Evolutionary conservation across 2,113 vertebrate genomes (phyloP).

Genomic region (Leptosomus discolor): DNA sequence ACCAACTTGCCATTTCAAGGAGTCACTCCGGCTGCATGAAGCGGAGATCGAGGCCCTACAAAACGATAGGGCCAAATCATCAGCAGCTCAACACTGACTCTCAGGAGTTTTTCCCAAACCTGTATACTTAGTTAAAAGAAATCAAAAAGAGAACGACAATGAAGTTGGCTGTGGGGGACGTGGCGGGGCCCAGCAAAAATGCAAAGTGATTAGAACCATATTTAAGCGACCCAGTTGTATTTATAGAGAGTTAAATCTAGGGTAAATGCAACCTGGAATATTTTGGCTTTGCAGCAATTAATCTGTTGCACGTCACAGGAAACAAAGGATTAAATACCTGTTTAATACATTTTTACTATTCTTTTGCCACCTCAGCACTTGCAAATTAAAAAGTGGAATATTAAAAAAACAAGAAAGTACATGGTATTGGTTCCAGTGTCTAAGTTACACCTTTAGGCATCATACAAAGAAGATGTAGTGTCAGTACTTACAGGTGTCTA

Average conservation of each 20-base stretch:
- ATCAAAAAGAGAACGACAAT: background rate
- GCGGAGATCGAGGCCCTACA: background rate
- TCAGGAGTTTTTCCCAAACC: background rate
- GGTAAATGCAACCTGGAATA: background rate
- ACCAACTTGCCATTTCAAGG: background rate
- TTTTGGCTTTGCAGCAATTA: background rate
- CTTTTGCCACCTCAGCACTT: background rate
- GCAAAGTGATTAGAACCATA: background rate
- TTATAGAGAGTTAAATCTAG: background rate
- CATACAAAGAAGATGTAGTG: background rate
- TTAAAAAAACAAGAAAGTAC: background rate
- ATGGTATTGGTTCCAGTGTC: background rate
- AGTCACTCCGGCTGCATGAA: background rate
- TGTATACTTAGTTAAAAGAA: background rate
- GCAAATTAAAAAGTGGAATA: background rate
- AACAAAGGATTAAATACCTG: background rate
- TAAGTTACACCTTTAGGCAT: background rate
- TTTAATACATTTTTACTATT: background rate
- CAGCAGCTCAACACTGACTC: background rate
- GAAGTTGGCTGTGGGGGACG: rapidly evolving
- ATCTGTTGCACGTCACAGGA: background rate
- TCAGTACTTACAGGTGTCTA: background rate
- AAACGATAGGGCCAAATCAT: background rate
- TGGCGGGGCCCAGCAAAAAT: background rate
- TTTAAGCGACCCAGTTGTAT: background rate